Percentiles rank a stretch among this genome's conserved stretches.
Evolutionary conservation across 2,888 invertebrate species (phyloP).

Genomic region (Acanthoscelides obtectus): DNA sequence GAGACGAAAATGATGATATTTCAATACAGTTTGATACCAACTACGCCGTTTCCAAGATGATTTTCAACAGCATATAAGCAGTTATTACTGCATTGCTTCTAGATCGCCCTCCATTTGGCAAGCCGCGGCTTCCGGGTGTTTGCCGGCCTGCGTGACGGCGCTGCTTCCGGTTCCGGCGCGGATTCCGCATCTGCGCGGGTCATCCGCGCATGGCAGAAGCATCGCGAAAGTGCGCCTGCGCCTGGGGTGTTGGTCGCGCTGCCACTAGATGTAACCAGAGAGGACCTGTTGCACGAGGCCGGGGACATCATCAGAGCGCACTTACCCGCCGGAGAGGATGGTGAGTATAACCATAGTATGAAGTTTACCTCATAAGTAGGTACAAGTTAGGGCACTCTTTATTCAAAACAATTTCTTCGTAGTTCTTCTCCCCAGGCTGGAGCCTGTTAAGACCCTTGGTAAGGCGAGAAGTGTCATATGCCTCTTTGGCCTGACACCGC

Average conservation of each 20-base stretch:
- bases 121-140: slow-evolving; percentile 73
- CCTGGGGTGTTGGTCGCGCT: slow-evolving; percentile 59
- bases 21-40: too few relatives aligned
- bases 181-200: slow-evolving; percentile 57
- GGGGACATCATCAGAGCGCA: slow-evolving; percentile 74
- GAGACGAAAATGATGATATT: too few relatives aligned
- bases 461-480: too few relatives aligned
- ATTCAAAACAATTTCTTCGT: too few relatives aligned
- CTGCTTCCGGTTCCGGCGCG: slow-evolving; percentile 51
- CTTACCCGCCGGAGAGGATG: slow-evolving; percentile 78
- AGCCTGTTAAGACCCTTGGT: too few relatives aligned
- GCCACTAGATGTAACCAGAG: slow-evolving; percentile 73
- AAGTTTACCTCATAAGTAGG: too few relatives aligned
- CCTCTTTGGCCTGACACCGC: too few relatives aligned
- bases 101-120: slow-evolving; percentile 68
- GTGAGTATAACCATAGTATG: slow-evolving; percentile 48
- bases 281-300: slow-evolving; percentile 75
- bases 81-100: too few relatives aligned
- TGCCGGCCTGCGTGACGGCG: slow-evolving; percentile 61
- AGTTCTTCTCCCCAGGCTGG: too few relatives aligned
- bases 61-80: too few relatives aligned
- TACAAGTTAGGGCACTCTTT: too few relatives aligned
- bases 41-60: too few relatives aligned
- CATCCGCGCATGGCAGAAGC: slow-evolving; percentile 50
- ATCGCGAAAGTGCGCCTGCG: slow-evolving; percentile 40